phyloP scores from a whole-genome alignment of 2,797 vertebrate genomes.

The Ciconia nigra region DNA sequence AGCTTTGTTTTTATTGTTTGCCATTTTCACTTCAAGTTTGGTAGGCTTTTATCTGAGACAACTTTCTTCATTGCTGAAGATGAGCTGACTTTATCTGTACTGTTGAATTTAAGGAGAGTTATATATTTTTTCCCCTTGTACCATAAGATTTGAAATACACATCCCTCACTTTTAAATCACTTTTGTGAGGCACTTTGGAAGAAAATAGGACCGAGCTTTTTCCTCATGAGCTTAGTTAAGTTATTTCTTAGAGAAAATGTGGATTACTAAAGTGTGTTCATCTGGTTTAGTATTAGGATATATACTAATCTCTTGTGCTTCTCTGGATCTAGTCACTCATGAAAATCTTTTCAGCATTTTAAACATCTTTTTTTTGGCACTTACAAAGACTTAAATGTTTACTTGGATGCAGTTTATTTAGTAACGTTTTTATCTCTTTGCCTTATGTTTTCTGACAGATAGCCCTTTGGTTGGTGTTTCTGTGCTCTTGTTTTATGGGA shows the following conservation, averaged over 20 bases:
- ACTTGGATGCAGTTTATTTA: background rate
- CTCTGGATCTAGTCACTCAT: background rate
- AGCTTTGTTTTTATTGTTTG: background rate
- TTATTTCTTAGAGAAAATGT: background rate
- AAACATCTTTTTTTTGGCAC: background rate
- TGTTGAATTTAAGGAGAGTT: background rate
- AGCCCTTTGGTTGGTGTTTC: background rate
- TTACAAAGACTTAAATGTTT: background rate
- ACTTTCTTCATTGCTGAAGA: background rate
- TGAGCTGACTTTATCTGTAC: background rate
- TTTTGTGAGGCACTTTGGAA: background rate
- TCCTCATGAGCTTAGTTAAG: background rate
- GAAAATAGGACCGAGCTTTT: background rate
- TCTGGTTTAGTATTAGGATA: background rate
- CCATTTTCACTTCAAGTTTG: background rate
- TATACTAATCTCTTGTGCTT: background rate
- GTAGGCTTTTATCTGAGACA: background rate
- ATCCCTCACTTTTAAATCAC: background rate
- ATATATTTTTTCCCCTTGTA: background rate
- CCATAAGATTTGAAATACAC: background rate
- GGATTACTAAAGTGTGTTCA: background rate
- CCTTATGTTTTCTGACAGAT: background rate
- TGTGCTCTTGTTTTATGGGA: background rate
- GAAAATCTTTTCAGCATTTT: background rate
- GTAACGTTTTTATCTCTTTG: background rate